phyloP scores from a whole-genome alignment of 2,797 vertebrate species.

The Agapornis canus region DNA sequence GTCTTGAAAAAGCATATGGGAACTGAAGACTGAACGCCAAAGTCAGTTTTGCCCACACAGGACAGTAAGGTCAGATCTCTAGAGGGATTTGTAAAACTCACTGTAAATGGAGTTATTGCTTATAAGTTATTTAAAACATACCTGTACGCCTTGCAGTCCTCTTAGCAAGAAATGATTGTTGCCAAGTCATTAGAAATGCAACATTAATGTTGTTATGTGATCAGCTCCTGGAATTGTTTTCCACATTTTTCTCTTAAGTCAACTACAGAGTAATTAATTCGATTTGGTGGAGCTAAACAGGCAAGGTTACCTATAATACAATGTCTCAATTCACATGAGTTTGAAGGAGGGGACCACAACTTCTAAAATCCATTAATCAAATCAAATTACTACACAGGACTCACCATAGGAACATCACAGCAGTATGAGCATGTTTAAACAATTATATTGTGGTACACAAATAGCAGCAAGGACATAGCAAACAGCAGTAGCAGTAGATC shows the following conservation, averaged over 20 bases:
- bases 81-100: not conserved
- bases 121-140: not conserved
- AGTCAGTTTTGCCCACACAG: not conserved
- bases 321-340: constrained; percentile 68
- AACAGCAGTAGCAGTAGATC: constrained; percentile 31
- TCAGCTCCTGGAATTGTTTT: constrained; percentile 47
- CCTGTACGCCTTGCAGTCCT: not conserved
- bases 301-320: constrained; percentile 62
- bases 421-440: constrained; percentile 37
- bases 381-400: constrained; percentile 57
- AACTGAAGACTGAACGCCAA: not conserved
- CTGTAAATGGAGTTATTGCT: not conserved
- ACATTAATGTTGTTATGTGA: not conserved
- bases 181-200: constrained; percentile 28
- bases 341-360: constrained; percentile 47
- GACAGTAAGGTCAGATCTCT: not conserved
- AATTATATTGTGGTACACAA: constrained; percentile 35
- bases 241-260: constrained; percentile 34
- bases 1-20: not conserved
- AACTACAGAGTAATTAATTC: constrained; percentile 62
- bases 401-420: constrained; percentile 55
- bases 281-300: constrained; percentile 33
- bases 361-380: constrained; percentile 73
- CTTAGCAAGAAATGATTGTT: not conserved
- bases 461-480: constrained; percentile 57